These are phyloP conservation scores for Yasuhikotakia modesta DNA, from an alignment of 2,797 vertebrate species.

Conservation along the genomic window DNA sequence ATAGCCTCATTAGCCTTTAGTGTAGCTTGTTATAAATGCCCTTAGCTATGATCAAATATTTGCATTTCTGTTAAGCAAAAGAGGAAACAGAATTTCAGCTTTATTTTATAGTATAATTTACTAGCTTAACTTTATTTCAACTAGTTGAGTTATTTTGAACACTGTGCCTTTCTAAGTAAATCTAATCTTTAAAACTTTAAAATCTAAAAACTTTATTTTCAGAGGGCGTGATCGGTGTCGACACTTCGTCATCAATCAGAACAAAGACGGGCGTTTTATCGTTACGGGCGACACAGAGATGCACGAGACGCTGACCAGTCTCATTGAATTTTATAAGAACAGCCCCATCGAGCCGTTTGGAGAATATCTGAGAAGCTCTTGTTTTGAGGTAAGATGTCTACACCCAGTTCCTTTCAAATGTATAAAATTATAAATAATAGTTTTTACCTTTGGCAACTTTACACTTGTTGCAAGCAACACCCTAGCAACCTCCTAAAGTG, in stretches of 20 bases:
- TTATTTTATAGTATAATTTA: not conserved
- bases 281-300: slow-evolving; percentile 76
- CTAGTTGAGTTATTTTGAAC: no score
- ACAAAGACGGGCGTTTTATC: slow-evolving; percentile 73
- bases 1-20: not conserved
- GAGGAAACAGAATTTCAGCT: not conserved
- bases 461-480: no score
- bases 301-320: slow-evolving; percentile 73
- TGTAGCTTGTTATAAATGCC: not conserved
- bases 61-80: slow-evolving; percentile 43
- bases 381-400: slow-evolving; percentile 71
- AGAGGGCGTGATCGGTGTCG: slow-evolving; percentile 85
- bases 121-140: no score
- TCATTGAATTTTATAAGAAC: slow-evolving; percentile 79
- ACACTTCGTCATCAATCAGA: slow-evolving; percentile 86
- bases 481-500: no score
- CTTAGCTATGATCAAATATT: slow-evolving; percentile 18
- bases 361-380: slow-evolving; percentile 80
- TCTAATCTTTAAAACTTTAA: no score
- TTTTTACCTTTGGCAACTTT: no score
- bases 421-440: no score
- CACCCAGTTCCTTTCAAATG: not conserved
- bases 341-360: slow-evolving; percentile 82
- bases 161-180: not conserved
- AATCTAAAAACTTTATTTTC: no score